Percentiles rank a stretch among this genome's conserved stretches.
Evolutionary conservation across 1,140 invertebrate species (phyloP).

Genomic region (Melitaea cinxia): DNA sequence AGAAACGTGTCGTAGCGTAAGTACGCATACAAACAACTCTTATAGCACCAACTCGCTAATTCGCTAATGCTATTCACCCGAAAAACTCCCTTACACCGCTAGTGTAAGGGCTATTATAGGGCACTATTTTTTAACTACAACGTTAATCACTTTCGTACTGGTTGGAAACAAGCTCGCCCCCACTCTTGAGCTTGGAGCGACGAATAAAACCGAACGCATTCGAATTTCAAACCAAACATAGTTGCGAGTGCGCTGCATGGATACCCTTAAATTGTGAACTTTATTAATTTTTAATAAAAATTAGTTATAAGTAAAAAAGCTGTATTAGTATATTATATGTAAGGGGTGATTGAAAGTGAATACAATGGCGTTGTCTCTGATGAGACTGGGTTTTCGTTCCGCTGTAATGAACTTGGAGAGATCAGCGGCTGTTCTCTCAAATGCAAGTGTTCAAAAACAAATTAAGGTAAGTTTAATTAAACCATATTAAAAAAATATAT

Average conservation of each 20-base stretch:
- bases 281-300: background rate
- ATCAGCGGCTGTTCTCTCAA: conserved; percentile 55
- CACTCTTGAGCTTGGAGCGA: conserved; percentile 25
- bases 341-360: conserved; percentile 44
- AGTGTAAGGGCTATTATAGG: conserved; percentile 4
- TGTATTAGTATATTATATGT: conserved; percentile 8
- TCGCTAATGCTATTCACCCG: conserved; percentile 1
- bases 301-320: too few relatives aligned
- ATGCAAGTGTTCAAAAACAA: conserved; percentile 55
- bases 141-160: conserved; percentile 11
- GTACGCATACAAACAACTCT: background rate
- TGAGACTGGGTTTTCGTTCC: conserved; percentile 62
- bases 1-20: conserved; percentile 43
- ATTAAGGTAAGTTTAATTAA: conserved; percentile 52
- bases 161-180: conserved; percentile 31
- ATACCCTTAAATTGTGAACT: background rate
- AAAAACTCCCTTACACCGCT: conserved; percentile 4
- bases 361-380: conserved; percentile 68
- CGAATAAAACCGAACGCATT: conserved; percentile 58
- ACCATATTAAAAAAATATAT: background rate
- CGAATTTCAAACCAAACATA: conserved; percentile 48
- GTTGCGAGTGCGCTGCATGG: conserved; percentile 5
- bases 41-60: too few relatives aligned
- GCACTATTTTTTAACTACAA: conserved; percentile 4
- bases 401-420: conserved; percentile 62